Evolutionary conservation across 2,113 vertebrate genomes (phyloP), one percentile per base, ranked within the genome.

Genomic region (Sminthopsis crassicaudata): DNA sequence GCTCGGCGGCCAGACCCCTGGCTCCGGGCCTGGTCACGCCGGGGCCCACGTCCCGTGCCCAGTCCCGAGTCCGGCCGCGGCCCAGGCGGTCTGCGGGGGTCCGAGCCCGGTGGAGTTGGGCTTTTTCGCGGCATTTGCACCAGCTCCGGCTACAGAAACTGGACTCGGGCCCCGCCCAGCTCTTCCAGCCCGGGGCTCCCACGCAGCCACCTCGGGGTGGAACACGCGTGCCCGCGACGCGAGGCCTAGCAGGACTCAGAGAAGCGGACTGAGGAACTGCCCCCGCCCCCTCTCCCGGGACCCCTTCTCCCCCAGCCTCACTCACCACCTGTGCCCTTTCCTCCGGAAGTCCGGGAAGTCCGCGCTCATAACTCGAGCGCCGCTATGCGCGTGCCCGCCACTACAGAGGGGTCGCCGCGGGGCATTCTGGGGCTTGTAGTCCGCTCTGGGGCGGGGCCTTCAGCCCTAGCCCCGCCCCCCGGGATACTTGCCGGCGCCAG

Each of bases 41-140:
- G n/a, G n/a, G 67, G 36, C 60, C 12, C 60, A 11, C 10, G 11
- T 16, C 57, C 91, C 54, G 92, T 52, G 24, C 94, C 90, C 55
- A 27, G 55, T 27, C 26, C 9, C 24, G 53, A 88, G 91, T 93
- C 91, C 91, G 27, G 76, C 55, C 52, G 42, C 94, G 95, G 95
- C 90, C 42, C 51, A 11, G 52, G 57, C 8, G 22, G 84, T 91
- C 6, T 57, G 92, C 90, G 30, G 0, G 76, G 67, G 93, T 90
- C 50, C 2, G 91, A 95, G 57, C 92, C 52, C 46, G 93, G 57
- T 89, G 51, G 48, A 94, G 90, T 52, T 54, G 60, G 60, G 30
- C 94, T 94, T 96, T 90, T 95, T 96, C 97, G 89, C 19, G 84
- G 97, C 91, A 97, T 97, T 97, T 96, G 94, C 97, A 94, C 90